Evolutionary conservation across 2,797 vertebrate species (phyloP).

Genomic region (Hypotaenidia okinawae): DNA sequence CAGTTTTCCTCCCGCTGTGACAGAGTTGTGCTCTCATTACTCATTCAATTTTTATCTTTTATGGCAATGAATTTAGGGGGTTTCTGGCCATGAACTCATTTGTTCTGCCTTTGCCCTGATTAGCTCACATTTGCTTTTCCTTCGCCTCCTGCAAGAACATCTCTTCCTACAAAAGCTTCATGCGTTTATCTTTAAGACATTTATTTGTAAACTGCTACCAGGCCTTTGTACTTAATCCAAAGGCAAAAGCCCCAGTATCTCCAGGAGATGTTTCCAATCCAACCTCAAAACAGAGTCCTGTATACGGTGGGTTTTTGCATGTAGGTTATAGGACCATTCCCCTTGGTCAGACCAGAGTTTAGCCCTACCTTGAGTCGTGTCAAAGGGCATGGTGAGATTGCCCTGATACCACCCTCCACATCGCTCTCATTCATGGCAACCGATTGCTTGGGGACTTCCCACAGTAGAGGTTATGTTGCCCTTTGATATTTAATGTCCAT

Average conservation of each 20-base stretch:
- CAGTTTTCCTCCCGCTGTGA: constrained; percentile 1
- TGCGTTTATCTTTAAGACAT: constrained; percentile 8
- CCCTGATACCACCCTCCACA: not conserved
- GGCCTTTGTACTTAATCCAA: constrained; percentile 28
- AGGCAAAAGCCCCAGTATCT: not conserved
- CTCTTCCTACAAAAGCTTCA: not conserved
- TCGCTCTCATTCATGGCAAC: not conserved
- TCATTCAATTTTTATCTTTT: constrained; percentile 53
- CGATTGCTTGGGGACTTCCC: not conserved
- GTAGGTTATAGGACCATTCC: not conserved
- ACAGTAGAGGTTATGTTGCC: not conserved
- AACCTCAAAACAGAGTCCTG: not conserved
- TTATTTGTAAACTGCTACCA: constrained; percentile 47
- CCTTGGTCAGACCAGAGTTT: not conserved
- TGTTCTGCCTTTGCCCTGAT: constrained; percentile 14
- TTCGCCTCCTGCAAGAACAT: constrained; percentile 8
- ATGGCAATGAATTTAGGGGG: constrained; percentile 13
- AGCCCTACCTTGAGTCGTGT: not conserved
- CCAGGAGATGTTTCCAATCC: not conserved
- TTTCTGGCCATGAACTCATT: constrained; percentile 18
- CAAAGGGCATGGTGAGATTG: not conserved
- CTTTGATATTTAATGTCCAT: not conserved
- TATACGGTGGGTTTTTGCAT: accelerated
- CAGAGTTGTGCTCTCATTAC: not conserved
- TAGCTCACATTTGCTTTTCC: constrained; percentile 33